These are phyloP conservation scores for Rhineura floridana DNA, from an alignment of 2,113 vertebrate genomes.

Conservation along the genomic window DNA sequence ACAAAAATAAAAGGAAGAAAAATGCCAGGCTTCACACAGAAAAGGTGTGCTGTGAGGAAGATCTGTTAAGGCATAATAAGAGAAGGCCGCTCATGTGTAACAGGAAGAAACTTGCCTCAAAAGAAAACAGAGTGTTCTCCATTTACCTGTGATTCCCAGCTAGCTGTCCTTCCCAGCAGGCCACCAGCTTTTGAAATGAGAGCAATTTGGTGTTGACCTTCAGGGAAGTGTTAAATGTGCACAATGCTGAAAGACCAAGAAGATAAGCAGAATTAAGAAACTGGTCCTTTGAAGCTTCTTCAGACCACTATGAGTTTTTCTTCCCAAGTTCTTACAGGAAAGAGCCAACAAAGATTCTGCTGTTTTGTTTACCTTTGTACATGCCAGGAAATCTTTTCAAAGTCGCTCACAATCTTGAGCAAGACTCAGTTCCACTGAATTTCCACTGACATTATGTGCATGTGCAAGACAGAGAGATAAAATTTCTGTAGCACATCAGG, in stretches of 20 bases:
- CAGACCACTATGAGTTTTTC: not conserved
- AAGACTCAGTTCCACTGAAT: not conserved
- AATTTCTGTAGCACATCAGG: not conserved
- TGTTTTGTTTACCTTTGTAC: not conserved
- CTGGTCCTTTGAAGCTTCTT: not conserved
- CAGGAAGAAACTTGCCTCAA: slow-evolving; percentile 6
- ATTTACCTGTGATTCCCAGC: not conserved
- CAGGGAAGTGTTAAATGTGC: not conserved
- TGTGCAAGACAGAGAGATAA: not conserved
- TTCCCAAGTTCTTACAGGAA: not conserved
- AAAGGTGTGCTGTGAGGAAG: not conserved
- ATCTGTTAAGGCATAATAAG: not conserved
- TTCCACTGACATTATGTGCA: not conserved
- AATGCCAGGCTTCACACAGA: not conserved
- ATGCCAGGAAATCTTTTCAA: not conserved
- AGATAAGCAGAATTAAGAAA: not conserved
- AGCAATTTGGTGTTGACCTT: not conserved
- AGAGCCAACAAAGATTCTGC: not conserved
- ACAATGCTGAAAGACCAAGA: not conserved
- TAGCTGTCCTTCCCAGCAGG: not conserved
- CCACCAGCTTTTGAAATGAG: not conserved
- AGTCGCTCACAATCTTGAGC: not conserved
- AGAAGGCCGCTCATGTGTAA: slow-evolving; percentile 4
- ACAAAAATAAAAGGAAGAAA: not conserved
- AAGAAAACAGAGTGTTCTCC: slow-evolving; percentile 16